Conservation (phyloP, 2,113 vertebrate species). For the Laterallus jamaicensis region DNA sequence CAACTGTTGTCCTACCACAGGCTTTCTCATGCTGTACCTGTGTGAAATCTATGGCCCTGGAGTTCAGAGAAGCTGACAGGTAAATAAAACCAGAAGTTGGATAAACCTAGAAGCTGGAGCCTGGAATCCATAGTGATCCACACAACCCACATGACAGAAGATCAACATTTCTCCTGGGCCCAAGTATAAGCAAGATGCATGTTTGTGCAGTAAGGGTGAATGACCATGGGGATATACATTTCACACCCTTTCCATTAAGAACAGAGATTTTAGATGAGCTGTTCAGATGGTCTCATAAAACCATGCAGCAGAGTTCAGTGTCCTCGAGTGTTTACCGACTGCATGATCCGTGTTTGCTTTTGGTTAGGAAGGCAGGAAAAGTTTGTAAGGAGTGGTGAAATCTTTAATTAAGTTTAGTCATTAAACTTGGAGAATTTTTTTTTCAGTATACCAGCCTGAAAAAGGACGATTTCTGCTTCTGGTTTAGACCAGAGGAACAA, state of each 20-base stretch:
- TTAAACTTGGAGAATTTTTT: not conserved
- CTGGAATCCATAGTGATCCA: not conserved
- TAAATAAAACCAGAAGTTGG: not conserved
- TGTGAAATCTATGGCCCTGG: not conserved
- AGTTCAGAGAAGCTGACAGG: not conserved
- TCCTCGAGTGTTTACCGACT: not conserved
- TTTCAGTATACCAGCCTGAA: not conserved
- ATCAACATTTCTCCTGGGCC: not conserved
- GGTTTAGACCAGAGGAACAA: not conserved
- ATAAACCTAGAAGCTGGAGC: not conserved
- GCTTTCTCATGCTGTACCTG: not conserved
- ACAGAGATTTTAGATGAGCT: not conserved
- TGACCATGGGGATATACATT: not conserved
- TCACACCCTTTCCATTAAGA: not conserved
- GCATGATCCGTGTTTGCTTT: not conserved
- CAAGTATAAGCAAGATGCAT: accelerated
- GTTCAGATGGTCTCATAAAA: not conserved
- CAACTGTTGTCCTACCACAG: accelerated
- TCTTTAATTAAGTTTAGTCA: not conserved
- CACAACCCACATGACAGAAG: not conserved
- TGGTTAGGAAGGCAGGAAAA: not conserved
- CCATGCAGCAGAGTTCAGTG: not conserved
- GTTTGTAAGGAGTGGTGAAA: not conserved
- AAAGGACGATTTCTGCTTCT: not conserved
- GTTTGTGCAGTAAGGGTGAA: not conserved